phyloP scores from a whole-genome alignment of 2,888 invertebrate species.

The Eupithecia dodoneata region DNA sequence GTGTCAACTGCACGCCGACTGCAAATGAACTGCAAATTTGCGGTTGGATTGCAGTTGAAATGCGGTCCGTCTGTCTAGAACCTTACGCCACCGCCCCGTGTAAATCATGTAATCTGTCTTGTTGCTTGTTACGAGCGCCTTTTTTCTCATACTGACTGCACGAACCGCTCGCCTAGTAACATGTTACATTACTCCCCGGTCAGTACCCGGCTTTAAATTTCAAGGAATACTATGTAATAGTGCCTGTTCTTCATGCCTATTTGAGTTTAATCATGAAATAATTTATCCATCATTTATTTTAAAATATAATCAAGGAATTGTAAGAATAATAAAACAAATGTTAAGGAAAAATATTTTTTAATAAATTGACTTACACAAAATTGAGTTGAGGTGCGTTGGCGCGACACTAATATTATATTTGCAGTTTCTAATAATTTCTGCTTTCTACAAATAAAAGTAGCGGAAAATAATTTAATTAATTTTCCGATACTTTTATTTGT shows the following conservation, averaged over 20 bases:
- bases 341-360: slow-evolving; percentile 20
- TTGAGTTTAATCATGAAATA: background rate
- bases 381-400: slow-evolving; percentile 9
- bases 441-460: background rate
- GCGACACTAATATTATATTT: background rate
- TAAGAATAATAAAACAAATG: slow-evolving; percentile 18
- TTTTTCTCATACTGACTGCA: too few species aligned
- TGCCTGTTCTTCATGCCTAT: background rate
- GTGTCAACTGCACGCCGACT: too few species aligned
- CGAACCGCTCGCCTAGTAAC: too few species aligned
- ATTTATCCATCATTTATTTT: background rate
- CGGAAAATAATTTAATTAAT: too few species aligned
- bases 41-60: too few species aligned
- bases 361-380: slow-evolving; percentile 3
- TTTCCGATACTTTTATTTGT: too few species aligned
- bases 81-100: too few species aligned
- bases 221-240: background rate
- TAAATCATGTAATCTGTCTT: too few species aligned
- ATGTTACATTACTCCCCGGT: too few species aligned
- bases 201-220: background rate
- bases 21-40: too few species aligned
- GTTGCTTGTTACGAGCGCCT: too few species aligned
- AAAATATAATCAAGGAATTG: background rate
- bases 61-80: too few species aligned
- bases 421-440: background rate